phyloP scores from a whole-genome alignment of 2,888 invertebrate species.

The Plebejus argus region DNA sequence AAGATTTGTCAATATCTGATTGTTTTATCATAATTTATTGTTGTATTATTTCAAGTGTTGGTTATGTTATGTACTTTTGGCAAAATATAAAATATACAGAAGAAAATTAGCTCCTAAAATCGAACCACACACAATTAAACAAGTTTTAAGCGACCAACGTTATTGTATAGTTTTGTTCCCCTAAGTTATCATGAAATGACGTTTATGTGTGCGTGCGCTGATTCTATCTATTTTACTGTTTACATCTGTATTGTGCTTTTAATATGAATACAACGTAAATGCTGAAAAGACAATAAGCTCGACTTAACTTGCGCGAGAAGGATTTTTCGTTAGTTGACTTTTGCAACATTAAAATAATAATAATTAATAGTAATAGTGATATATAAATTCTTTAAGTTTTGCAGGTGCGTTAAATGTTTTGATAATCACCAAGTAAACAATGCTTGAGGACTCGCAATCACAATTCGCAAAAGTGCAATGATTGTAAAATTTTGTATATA shows the following conservation, averaged over 20 bases:
- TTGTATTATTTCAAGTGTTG: conserved; percentile 9
- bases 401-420: neutral
- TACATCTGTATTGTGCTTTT: neutral
- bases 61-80: neutral
- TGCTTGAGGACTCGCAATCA: neutral
- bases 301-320: neutral
- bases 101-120: no score
- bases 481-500: conserved; percentile 19
- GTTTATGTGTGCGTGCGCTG: neutral
- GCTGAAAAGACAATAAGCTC: conserved; percentile 31
- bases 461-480: neutral
- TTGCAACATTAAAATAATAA: neutral
- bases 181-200: neutral
- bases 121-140: no score
- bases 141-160: no score
- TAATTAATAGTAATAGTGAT: conserved; percentile 16
- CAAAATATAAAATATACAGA: neutral
- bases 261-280: conserved; percentile 26
- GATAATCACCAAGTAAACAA: neutral
- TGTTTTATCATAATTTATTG: neutral
- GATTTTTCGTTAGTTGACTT: conserved; percentile 14
- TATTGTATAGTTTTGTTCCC: neutral
- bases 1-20: conserved; percentile 7
- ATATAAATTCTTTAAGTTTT: neutral
- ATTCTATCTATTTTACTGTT: neutral